Base-by-base conservation (phyloP, 2,888 invertebrate genomes). In the Aplocera efformata region DNA sequence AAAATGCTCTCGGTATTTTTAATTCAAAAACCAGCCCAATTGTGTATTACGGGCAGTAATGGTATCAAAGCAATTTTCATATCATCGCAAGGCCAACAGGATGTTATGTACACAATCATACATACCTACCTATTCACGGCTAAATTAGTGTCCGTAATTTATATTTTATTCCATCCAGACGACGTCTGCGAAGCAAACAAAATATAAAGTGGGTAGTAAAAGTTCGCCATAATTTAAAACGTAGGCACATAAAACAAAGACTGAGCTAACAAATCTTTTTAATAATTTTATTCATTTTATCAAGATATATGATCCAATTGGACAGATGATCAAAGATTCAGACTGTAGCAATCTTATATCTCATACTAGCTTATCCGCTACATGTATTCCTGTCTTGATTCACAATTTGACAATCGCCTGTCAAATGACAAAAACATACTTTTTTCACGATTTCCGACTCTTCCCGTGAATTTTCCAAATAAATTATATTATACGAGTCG, bases 11-110 rank as follows among this genome's bases (percentile, higher is more conserved):
- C 10, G 6, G 22, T 29, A 9, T 32, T 33, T 39, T 32, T 10
- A 27, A 35, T 20, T 10, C 13, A 3, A 34, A 26, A 28, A 44
- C 10, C 39, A 28, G 33, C 36, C 34, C 40, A 46, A 39, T 45
- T 42, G 36, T 32, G 36, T 30, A 33, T 28, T 33, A 34, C 42
- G 22, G 36, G 20, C 29, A 32, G 27, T 33, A 35, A 36, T 27
- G 32, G 39, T 41, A 39, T 32, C 31, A 37, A 36, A 47, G 22
- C 44, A 50, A 50, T 50, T 48, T 48, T 50, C 26, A 22, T 50
- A 47, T 50, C 43, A 48, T 20, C 43, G 7, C 48, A 53, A 50
- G 53, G 50, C 40, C 46, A 46, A 36, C 53, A 46, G 53, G 50
- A 50, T 45, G 50, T 42, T 46, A 36, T 44, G 25, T 17, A 5